Base-by-base conservation (phyloP, 2,113 vertebrate genomes). In the Dermatemys mawii region DNA sequence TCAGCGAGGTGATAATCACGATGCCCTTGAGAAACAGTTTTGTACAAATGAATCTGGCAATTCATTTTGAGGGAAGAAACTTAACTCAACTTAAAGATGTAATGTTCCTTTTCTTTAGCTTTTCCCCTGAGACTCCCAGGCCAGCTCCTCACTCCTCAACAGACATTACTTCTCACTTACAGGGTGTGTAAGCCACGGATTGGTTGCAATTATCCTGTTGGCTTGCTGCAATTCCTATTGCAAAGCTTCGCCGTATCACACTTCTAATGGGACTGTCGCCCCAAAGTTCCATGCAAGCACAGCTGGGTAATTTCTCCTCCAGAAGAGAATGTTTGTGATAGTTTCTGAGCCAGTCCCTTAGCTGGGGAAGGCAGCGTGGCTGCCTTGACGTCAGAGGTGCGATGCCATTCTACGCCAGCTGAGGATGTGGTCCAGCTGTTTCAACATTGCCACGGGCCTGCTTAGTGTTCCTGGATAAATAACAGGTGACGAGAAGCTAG, bases 11-110 rank as follows among this genome's bases (percentile, higher is more conserved):
- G 92, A 96, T 96, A 93, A 90, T 80, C 10, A 0, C 44, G 87
- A 2, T n/a, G 85, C 80, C 60, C 96, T 97, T 92, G 78, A 95
- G 90, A 96, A 97, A 94, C 81, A 78, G 86, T 90, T 96, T 86
- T 78, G 67, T 95, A 46, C 88, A 95, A 97, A 87, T 91, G 75
- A 95, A 94, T 24, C 53, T 78, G 44, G 92, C 3, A 3, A 55
- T 94, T 96, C 93, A 60, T 94, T 95, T 94, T 73, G 26, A 44
- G 60, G 57, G 24, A 96, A 89, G 90, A 96, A 79, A 92, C 11
- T 91, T 67, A 63, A 80, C 11, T 91, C 60, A 63, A 80, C 55
- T 93, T 89, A 83, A 92, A 94, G 83, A 82, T 29, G 82, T 21
- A 22, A 50, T 4, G 5, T 85, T 49, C 54, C 84, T 95, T 93